phyloP scores from a whole-genome alignment of 2,888 invertebrate genomes.

The Halocaridina rubra region DNA sequence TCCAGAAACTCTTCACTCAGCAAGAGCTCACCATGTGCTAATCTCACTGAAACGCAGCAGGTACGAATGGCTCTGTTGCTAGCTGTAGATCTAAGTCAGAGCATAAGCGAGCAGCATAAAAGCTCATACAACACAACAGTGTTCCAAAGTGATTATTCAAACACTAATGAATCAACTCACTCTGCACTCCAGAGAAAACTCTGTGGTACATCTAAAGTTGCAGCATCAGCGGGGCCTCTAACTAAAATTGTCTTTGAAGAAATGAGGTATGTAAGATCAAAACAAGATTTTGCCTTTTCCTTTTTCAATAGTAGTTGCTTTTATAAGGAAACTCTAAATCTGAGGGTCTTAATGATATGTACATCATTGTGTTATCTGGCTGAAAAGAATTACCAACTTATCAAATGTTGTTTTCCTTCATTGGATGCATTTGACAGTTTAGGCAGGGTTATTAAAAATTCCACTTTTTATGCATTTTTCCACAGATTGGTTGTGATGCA shows the following conservation, averaged over 20 bases:
- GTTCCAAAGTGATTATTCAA: neutral
- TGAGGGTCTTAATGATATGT: no score
- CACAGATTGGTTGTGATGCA: no score
- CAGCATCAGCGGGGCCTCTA: neutral
- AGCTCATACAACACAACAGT: neutral
- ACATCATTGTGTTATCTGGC: no score
- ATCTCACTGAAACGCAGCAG: neutral
- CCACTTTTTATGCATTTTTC: no score
- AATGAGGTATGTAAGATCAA: slow-evolving; percentile 14
- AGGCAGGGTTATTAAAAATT: no score
- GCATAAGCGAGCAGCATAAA: neutral
- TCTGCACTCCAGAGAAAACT: neutral
- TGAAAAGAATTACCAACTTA: no score
- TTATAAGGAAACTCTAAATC: no score
- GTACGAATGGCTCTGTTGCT: neutral
- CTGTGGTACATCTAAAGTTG: neutral
- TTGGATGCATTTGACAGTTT: no score
- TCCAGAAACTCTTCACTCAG: neutral
- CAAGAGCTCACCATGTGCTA: neutral
- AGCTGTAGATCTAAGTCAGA: neutral
- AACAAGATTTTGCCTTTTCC: no score
- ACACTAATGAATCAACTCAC: neutral
- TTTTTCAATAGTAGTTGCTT: no score
- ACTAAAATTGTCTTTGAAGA: neutral
- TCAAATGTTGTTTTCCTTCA: no score